Evolutionary conservation across 2,888 invertebrate genomes (phyloP).

Genomic region (Clostera curtula): DNA sequence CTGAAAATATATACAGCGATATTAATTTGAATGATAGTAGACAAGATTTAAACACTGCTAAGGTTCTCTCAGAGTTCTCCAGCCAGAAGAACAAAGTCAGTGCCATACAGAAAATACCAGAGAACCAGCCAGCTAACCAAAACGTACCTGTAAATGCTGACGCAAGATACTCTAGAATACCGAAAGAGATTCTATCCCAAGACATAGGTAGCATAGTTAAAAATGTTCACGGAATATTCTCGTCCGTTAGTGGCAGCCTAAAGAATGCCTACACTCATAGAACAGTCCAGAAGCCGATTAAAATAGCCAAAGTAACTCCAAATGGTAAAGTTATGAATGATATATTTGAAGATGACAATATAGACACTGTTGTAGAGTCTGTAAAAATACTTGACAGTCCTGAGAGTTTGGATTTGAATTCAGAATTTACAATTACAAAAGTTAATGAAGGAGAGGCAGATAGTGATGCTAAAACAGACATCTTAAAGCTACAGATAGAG

Average conservation of each 20-base stretch:
- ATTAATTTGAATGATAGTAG: slow-evolving; percentile 24
- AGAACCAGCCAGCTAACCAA: no score
- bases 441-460: slow-evolving; percentile 12
- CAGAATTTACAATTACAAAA: slow-evolving; percentile 7
- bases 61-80: slow-evolving; percentile 47
- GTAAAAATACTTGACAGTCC: slow-evolving; percentile 9
- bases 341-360: slow-evolving; percentile 53
- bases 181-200: slow-evolving; percentile 57
- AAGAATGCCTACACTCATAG: slow-evolving; percentile 60
- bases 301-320: slow-evolving; percentile 35
- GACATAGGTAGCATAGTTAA: slow-evolving; percentile 64
- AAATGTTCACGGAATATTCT: slow-evolving; percentile 68
- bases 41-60: slow-evolving; percentile 41
- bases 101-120: slow-evolving; percentile 49
- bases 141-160: slow-evolving; percentile 25
- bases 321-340: slow-evolving; percentile 61
- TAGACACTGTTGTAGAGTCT: slow-evolving; percentile 5
- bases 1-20: slow-evolving; percentile 38
- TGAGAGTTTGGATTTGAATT: slow-evolving; percentile 12
- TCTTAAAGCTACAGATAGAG: slow-evolving; percentile 48
- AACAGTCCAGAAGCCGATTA: slow-evolving; percentile 36
- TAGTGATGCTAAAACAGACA: slow-evolving; percentile 33
- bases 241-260: slow-evolving; percentile 60
- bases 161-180: slow-evolving; percentile 38
- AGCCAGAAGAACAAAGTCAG: slow-evolving; percentile 47